Base-by-base conservation (phyloP, 2,113 vertebrate species). In the Chitala chitala region DNA sequence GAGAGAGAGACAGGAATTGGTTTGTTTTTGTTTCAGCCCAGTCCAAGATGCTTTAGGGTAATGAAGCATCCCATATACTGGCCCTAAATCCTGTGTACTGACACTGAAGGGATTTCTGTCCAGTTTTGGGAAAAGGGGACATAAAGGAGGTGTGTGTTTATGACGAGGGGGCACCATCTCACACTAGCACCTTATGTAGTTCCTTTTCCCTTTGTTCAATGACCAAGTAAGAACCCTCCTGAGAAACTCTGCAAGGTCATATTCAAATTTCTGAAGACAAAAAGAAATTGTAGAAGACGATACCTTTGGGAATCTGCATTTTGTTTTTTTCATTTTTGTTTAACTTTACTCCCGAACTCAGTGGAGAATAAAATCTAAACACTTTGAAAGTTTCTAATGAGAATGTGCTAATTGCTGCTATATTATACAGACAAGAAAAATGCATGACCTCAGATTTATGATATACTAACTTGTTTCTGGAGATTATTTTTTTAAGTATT, bases 211-310 rank as follows among this genome's bases (percentile, higher is more conserved):
- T 46, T 68, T 42, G 64, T 38, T 38, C 29, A 38, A 33, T 38
- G 33, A 20, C 33, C 12, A 17, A 20, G 22, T n/a, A 17, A 22
- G 33, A 26, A 12, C 22, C n/a, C 38, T n/a, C 64, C 64, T 29
- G 40, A 26, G 64, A 68, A 68, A 44, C 10, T n/a, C 2, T 44
- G 29, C 64, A 68, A 46, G 64, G 64, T 68, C 42, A 68, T 42
- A 48, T 68, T 29, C 59, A 20, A 36, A 33, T 20, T 20, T n/a
- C 38, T 17, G 33, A 63, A 63, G 29, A 63, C 38, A 20, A 63
- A 33, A 63, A 3, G 59, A 63, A 63, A 63, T 20, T 29, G 4
- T 10, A 46, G 12, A 46, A 46, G 12, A 46, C 5, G 44, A 46
- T 17, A 29, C 59, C 59, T 63, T 63, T 36, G 59, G 17, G 31